Evolutionary conservation across 2,797 vertebrate genomes (phyloP), one percentile per base, ranked within the genome.

Genomic region (Sandelia bainsii): DNA sequence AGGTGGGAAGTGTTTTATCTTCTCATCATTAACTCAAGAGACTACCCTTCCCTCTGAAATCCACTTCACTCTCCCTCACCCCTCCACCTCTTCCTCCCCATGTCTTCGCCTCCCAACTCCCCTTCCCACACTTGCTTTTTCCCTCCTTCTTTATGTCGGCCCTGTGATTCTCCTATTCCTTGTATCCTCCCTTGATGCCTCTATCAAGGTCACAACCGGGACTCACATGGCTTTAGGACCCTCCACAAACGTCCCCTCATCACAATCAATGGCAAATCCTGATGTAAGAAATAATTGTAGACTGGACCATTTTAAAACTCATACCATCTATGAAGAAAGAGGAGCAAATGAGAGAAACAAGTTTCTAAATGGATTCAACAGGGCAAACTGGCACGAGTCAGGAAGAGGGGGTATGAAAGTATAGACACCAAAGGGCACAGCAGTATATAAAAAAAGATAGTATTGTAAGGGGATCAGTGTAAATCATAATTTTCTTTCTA

Each of bases 141-240:
- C 34, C 89, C 93, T 94, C 93, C 39, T 37, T 45, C 72, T 58
- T 13, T 49, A 60, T 60, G 57, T 73, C 72, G 63, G 51, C n/a
- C 58, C 90, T 95, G 95, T 92, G 92, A 95, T 95, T 95, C 89
- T 94, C 95, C 90, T 95, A 90, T 94, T 94, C 94, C 93, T 94
- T 85, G 88, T 93, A 92, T 93, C 84, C 90, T 93, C 92, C 92
- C 91, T 88, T 93, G 94, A 94, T 85, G 61, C 92, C 91, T 92
- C 93, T 95, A 95, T 95, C 94, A 95, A 93, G 95, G 94, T 95
- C 95, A 93, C 91, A 84, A 94, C 92, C 93, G 92, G 91, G 91
- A 92, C 77, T 5, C 49, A 87, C 89, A 83, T 54, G 88, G 89
- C 88, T 94, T 94, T 89, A 69, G 75, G 48, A 93, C 93, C 91